Evolutionary conservation across 1,140 invertebrate genomes (phyloP).

Genomic region (Ditylenchus dipsaci): DNA sequence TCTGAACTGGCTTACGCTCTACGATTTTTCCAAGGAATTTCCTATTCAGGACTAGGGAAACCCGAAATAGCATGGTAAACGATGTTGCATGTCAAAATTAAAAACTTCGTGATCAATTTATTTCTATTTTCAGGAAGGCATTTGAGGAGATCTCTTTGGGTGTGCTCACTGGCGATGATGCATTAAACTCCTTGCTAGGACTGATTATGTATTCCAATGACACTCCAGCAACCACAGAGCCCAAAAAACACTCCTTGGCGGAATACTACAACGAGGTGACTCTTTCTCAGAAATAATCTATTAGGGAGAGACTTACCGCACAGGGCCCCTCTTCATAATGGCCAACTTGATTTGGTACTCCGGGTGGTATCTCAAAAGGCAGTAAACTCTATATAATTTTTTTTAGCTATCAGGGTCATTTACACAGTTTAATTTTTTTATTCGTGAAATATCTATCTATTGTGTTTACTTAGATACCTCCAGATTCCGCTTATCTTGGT

Average conservation of each 20-base stretch:
- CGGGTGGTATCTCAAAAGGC: too few relatives aligned
- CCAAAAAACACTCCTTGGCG: neutral
- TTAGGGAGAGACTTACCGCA: too few relatives aligned
- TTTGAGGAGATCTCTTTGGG: conserved; percentile 24
- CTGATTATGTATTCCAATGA: neutral
- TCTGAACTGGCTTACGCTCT: conserved; percentile 29
- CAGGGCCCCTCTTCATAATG: too few relatives aligned
- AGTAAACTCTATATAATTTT: too few relatives aligned
- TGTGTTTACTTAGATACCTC: too few relatives aligned
- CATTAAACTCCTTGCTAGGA: conserved; percentile 3
- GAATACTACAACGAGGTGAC: neutral
- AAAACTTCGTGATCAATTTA: neutral
- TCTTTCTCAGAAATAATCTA: too few relatives aligned
- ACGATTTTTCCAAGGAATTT: conserved; percentile 37
- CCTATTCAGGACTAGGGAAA: conserved; percentile 23
- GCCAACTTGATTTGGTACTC: too few relatives aligned
- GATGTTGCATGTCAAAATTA: neutral
- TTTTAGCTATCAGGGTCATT: too few relatives aligned
- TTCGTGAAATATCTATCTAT: too few relatives aligned
- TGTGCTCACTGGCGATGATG: conserved; percentile 8
- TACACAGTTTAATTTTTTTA: too few relatives aligned
- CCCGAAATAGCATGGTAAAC: conserved; percentile 24
- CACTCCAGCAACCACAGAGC: neutral
- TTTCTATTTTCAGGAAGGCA: neutral
- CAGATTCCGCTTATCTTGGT: too few relatives aligned